A percentile compares a stretch with the other conserved stretches of the same genome.
Conservation (phyloP, 1,140 invertebrate species). For the Theocolax elegans region DNA sequence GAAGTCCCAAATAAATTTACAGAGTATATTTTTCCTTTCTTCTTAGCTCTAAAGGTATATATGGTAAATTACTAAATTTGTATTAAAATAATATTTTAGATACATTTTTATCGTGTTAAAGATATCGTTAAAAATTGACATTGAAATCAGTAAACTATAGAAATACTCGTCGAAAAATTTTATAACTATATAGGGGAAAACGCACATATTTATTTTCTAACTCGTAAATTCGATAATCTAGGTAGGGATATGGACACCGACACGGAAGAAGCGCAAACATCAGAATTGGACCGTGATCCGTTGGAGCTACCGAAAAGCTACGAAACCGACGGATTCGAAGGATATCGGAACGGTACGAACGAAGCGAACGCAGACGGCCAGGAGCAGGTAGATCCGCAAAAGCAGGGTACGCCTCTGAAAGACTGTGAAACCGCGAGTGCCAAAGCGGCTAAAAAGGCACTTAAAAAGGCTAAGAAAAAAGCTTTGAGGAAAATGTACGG, state of each 20-base stretch:
- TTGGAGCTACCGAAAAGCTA: slow-evolving; percentile 53
- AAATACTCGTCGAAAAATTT: too few species aligned
- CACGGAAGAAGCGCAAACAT: slow-evolving; percentile 62
- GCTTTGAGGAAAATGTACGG: slow-evolving; percentile 74
- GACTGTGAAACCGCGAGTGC: slow-evolving; percentile 66
- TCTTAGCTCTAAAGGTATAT: too few species aligned
- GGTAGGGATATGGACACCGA: slow-evolving; percentile 66
- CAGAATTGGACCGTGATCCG: slow-evolving; percentile 51
- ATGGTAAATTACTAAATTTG: too few species aligned
- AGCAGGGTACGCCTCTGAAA: slow-evolving; percentile 60
- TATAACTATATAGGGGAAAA: too few species aligned
- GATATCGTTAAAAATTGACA: too few species aligned
- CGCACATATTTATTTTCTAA: too few species aligned
- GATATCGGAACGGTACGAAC: slow-evolving; percentile 60
- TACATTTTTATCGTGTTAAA: too few species aligned
- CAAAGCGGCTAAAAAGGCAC: slow-evolving; percentile 81
- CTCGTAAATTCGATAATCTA: too few species aligned
- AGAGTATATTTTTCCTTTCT: too few species aligned
- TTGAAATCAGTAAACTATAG: too few species aligned
- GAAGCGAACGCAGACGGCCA: slow-evolving; percentile 64
- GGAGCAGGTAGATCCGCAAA: slow-evolving; percentile 60
- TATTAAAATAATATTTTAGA: too few species aligned
- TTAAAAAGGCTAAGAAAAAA: slow-evolving; percentile 84
- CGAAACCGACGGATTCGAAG: slow-evolving; percentile 42
- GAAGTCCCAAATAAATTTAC: too few species aligned